Evolutionary conservation across 2,888 invertebrate species (phyloP).

Genomic region (Cephus spinipes): DNA sequence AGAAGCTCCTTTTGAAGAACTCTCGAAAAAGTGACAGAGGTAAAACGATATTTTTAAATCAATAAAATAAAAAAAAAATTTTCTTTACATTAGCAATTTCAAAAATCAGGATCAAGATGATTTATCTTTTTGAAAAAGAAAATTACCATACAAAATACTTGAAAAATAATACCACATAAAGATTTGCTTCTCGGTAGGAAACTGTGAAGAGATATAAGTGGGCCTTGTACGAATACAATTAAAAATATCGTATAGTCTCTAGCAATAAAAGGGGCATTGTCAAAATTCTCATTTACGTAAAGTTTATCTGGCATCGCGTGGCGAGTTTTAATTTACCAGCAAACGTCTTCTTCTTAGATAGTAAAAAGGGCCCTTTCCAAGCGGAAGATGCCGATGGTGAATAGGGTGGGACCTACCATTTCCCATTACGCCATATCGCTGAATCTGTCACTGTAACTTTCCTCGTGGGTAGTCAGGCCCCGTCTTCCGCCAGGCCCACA

Average conservation of each 20-base stretch:
- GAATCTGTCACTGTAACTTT: conserved; percentile 45
- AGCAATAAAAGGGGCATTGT: neutral
- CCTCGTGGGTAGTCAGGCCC: conserved; percentile 33
- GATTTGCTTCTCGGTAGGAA: too few species aligned
- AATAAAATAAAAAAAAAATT: neutral
- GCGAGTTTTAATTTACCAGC: conserved; percentile 20
- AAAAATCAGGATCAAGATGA: neutral
- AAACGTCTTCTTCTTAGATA: conserved; percentile 22
- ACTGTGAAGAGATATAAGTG: neutral
- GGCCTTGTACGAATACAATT: neutral
- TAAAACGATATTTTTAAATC: neutral
- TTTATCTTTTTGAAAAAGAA: too few species aligned
- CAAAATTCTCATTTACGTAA: neutral
- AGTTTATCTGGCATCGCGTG: conserved; percentile 17
- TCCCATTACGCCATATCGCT: conserved; percentile 41
- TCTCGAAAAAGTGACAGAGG: neutral
- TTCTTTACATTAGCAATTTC: neutral
- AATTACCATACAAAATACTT: too few species aligned
- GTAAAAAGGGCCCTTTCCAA: conserved; percentile 1
- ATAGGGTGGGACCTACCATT: neutral
- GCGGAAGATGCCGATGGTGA: neutral
- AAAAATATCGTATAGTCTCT: neutral
- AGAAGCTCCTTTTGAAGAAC: neutral
- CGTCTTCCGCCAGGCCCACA: conserved; percentile 26
- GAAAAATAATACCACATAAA: too few species aligned